Evolutionary conservation across 2,113 vertebrate genomes (phyloP), one percentile per base, ranked within the genome.

Genomic region (Promerops cafer): DNA sequence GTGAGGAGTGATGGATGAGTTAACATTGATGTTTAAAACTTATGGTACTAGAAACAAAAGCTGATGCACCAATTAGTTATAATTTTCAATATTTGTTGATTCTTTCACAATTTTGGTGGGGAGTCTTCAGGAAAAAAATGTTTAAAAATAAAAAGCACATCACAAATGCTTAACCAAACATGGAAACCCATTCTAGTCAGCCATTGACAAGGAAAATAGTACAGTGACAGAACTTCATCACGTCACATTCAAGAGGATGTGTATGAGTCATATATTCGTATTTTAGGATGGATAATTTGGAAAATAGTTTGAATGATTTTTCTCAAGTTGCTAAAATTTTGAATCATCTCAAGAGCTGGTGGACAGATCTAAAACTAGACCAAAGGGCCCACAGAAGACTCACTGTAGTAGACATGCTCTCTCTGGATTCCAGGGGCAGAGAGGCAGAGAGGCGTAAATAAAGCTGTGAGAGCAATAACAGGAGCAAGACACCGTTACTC

Each of bases 381-480:
- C 14, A 54, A 30, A 42, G 30, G 11, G 12, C n/a, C 17, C 0
- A 0, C 0, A 47, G 70, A 47, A 35, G 21, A 76, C 6, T 49
- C 40, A 30, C 7, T 4, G 11, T 10, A 66, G 16, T 2, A 59
- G 7, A 59, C 4, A 76, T 17, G 13, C 7, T 22, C 8, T 49
- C 26, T 54, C 47, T 42, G 35, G 35, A 42, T 27, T 76, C 15
- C 49, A 60, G 0, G 0, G 18, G 33, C 35, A 87, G 42, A 77
- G 24, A 68, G 44, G 13, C 17, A 56, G 37, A 63, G 57, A 52
- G 16, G 16, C 63, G 23, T 4, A 39, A 42, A 11, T 40, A 77
- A 42, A 0, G 0, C 26, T 37, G 21, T 47, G 33, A 60, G 2
- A 5, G 24, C 6, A 80, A 2, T 13, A 65, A 56, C 1, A 4